Evolutionary conservation across 2,888 invertebrate species (phyloP).

Genomic region (Callosobruchus maculatus): DNA sequence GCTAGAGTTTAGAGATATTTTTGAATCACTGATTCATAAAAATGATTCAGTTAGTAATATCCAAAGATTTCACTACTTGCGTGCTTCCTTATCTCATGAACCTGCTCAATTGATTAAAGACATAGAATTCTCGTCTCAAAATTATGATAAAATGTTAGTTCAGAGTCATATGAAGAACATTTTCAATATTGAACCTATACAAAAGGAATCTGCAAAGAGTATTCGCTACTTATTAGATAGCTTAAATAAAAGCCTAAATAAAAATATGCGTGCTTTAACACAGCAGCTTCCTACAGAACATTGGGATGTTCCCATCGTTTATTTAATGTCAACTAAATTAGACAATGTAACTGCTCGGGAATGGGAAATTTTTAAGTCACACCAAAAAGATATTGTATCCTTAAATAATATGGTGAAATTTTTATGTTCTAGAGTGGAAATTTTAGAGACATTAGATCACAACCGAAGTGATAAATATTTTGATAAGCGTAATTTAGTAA

Average conservation of each 20-base stretch:
- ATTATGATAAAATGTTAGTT: conserved; percentile 15
- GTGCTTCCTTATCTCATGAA: conserved; percentile 8
- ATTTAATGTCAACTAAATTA: conserved; percentile 12
- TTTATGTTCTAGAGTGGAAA: conserved; percentile 12
- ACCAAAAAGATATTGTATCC: conserved; percentile 4
- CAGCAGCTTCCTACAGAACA: background rate
- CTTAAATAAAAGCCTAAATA: background rate
- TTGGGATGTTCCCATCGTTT: conserved; percentile 15
- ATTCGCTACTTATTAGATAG: conserved; percentile 1
- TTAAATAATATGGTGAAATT: conserved; percentile 14
- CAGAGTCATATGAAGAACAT: conserved; percentile 15
- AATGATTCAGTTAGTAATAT: conserved; percentile 10
- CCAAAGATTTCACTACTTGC: conserved; percentile 15
- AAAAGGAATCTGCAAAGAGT: conserved; percentile 7
- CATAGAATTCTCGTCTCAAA: conserved; percentile 7
- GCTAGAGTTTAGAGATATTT: conserved; percentile 14
- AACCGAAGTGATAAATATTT: conserved; percentile 5
- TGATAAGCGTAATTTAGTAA: conserved; percentile 2
- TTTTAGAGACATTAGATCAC: conserved; percentile 13
- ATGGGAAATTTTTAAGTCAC: conserved; percentile 13
- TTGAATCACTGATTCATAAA: conserved; percentile 15
- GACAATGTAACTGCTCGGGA: conserved; percentile 13
- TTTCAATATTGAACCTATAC: conserved; percentile 11
- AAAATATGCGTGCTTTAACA: background rate
- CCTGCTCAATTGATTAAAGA: conserved; percentile 11